Evolutionary conservation across 2,113 vertebrate genomes (phyloP).

Genomic region (Thalassarche chlororhynchos): DNA sequence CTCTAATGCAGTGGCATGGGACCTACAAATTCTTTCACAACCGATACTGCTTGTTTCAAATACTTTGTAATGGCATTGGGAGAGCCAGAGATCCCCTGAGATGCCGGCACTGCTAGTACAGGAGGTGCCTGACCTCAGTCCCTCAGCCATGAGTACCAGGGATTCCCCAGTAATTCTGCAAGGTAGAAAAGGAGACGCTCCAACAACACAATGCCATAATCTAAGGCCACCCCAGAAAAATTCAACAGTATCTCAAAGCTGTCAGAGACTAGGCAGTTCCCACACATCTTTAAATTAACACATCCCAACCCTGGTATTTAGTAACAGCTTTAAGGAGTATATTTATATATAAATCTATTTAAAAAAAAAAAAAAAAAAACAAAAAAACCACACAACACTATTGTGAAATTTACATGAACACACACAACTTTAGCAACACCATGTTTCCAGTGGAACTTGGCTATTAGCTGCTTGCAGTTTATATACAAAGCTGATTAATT

Average conservation of each 20-base stretch:
- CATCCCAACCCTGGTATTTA: not conserved
- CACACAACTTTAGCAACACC: not conserved
- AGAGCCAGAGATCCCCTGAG: conserved; percentile 27
- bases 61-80: not conserved
- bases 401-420: conserved; percentile 33
- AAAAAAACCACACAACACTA: not conserved
- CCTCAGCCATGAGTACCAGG: not conserved
- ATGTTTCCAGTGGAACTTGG: not conserved
- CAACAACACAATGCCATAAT: not conserved
- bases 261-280: not conserved
- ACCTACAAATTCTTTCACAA: not conserved
- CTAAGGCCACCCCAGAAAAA: not conserved
- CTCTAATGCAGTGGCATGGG: not conserved
- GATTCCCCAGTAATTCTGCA: not conserved
- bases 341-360: conserved; percentile 13
- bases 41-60: not conserved
- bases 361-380: not conserved
- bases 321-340: conserved; percentile 7
- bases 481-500: conserved; percentile 33
- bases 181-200: not conserved
- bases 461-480: not conserved
- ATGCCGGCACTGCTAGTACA: not conserved
- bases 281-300: conserved; percentile 15
- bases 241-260: not conserved
- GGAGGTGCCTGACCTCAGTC: not conserved